Percentiles rank a stretch among this genome's conserved stretches.
Evolutionary conservation across 2,888 invertebrate species (phyloP).

Genomic region (Hydrotaea cyrtoneurina): DNA sequence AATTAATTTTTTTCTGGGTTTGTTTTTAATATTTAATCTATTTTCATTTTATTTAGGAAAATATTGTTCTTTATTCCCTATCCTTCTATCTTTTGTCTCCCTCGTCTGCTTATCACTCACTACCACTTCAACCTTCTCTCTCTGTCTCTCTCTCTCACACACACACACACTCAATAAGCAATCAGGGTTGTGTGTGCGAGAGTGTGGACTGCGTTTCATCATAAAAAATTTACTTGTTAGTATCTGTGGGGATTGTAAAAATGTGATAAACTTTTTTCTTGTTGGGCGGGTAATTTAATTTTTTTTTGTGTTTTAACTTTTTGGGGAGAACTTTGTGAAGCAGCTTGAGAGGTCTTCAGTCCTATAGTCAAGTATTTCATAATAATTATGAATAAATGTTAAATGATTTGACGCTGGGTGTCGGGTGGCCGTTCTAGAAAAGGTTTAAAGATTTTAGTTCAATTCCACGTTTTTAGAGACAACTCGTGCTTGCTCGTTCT

Average conservation of each 20-base stretch:
- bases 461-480: too few species aligned
- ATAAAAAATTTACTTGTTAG: background rate
- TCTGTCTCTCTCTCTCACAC: too few species aligned
- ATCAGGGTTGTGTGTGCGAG: too few species aligned
- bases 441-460: too few species aligned
- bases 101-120: background rate
- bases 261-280: slow-evolving; percentile 1
- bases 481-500: too few species aligned
- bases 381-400: slow-evolving; percentile 56
- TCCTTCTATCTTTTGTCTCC: too few species aligned
- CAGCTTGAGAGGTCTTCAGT: too few species aligned
- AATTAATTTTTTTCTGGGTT: slow-evolving; percentile 64
- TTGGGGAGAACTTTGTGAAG: too few species aligned
- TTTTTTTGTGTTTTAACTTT: background rate
- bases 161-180: too few species aligned
- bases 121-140: too few species aligned
- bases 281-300: background rate
- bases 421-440: too few species aligned
- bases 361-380: slow-evolving; percentile 42
- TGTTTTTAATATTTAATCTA: slow-evolving; percentile 66
- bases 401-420: background rate
- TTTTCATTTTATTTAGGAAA: slow-evolving; percentile 67
- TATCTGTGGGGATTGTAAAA: slow-evolving; percentile 6
- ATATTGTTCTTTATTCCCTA: slow-evolving; percentile 55
- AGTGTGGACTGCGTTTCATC: background rate